phyloP scores from a whole-genome alignment of 1,140 invertebrate genomes.

The Trinorchestia longiramus region DNA sequence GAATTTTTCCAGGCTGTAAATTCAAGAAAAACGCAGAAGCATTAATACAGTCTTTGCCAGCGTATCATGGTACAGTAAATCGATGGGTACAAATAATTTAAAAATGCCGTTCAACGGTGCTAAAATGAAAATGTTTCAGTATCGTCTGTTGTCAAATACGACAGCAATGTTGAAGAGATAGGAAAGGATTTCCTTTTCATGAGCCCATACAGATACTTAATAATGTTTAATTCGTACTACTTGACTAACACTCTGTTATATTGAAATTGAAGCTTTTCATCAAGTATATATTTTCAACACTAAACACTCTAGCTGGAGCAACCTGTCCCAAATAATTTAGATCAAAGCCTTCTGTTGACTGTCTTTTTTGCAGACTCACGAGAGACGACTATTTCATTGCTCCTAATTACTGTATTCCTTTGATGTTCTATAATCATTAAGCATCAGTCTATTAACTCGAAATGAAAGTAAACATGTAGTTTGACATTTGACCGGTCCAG shows the following conservation, averaged over 20 bases:
- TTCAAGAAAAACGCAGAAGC: not conserved
- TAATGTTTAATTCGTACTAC: not conserved
- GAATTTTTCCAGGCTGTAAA: not conserved
- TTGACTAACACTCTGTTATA: not conserved
- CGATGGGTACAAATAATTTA: not conserved
- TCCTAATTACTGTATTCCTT: too few relatives aligned
- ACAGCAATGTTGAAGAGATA: not conserved
- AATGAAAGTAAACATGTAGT: too few relatives aligned
- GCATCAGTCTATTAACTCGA: too few relatives aligned
- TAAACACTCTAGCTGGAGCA: not conserved
- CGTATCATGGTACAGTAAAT: not conserved
- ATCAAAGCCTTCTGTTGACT: not conserved
- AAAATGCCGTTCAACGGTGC: not conserved
- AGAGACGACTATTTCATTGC: not conserved
- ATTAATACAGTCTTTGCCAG: not conserved
- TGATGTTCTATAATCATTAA: too few relatives aligned
- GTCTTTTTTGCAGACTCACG: not conserved
- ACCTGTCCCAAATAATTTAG: not conserved
- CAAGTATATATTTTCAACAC: not conserved
- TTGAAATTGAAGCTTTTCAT: not conserved
- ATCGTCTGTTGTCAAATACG: not conserved
- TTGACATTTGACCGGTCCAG: too few relatives aligned
- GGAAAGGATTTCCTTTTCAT: not conserved
- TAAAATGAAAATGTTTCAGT: not conserved
- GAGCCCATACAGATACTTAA: not conserved